Base-by-base conservation (phyloP, 2,888 invertebrate genomes). In the Acrobasis suavella region DNA sequence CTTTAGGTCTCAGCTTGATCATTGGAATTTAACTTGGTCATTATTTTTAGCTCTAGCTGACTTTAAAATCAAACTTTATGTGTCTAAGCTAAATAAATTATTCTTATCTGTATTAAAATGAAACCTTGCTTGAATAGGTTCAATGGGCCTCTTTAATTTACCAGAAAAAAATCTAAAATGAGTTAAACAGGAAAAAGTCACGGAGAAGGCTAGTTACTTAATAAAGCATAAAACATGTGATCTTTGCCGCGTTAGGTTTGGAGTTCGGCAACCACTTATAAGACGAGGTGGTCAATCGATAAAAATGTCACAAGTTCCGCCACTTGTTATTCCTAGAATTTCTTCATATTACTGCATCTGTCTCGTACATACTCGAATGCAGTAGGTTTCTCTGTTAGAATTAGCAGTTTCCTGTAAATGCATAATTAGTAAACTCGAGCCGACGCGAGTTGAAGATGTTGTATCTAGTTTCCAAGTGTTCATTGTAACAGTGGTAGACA, bases 401-500 rank as follows among this genome's bases (percentile, higher is more conserved):
- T 76, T 73, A 73, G 70, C 69, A 63, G 73, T 75, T 78, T 81
- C 80, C 77, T 77, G 76, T 72, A 69, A 68, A 71, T 70, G 69
- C 74, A 81, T 83, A 82, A 85, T 83, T 80, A 55, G 46, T 37
- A 81, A 80, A 83, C 75, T 74, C 72, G 81, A 86, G 85, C 81
- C 74, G 73, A 64, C 68, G 72, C 74, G 77, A 76, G 85, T 79
- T 82, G 71, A 85, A 87, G 87, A 85, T 78, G 82, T 73, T 76
- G 78, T 87, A 88, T 91, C 88, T 83, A 82, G 85, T 92, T 91
- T 85, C 90, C 79, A 82, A 86, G 84, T 85, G 85, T 79, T 82
- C 88, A 88, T 90, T 91, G 89, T 89, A 84, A 68, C 75, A 75
- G 70, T 72, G 70, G 68, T 74, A 75, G 70, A 89, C 88, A 91